Base-by-base conservation (phyloP, 2,797 vertebrate genomes). In the Rhinoraja longicauda region DNA sequence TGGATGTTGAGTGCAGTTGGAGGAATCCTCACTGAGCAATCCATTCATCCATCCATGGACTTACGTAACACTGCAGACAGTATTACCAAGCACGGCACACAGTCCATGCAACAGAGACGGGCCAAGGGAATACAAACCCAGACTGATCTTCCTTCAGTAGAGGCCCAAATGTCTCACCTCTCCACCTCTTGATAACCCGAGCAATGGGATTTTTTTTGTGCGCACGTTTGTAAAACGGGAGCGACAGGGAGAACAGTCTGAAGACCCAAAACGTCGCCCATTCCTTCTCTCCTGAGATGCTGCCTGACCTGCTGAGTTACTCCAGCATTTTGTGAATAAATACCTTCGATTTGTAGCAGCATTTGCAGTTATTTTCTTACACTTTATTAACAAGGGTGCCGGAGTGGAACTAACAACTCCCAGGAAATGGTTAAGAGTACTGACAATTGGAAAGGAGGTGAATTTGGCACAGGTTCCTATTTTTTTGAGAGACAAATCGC, bases 391-490 rank as follows among this genome's bases (percentile, higher is more conserved):
- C n/a, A 36, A 17, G 59, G 19, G 17, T 36, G 32, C 59, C 0
- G n/a, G 64, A 6, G 15, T 32, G 21, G 81, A 84, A 84, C 32
- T 19, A 64, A 29, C 5, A 29, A 86, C 29, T 17, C 26, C 29
- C 15, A 19, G 32, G 29, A 62, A 67, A 88, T 67, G n/a, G 84
- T 88, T 88, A 88, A 88, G 84, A 88, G 32, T 21, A 24, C 62
- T 36, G 84, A 57, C 29, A 86, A n/a, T 26, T 62, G 53, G 10
- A 19, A 88, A n/a, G 29, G 62, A 64, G 84, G 59, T 67, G n/a
- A 64, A 17, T 88, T 64, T 62, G 84, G 32, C 84, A 36, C 59
- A 88, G 59, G 32, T 88, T 88, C 84, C 62, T 15, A 88, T 88
- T 62, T 62, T 17, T 67, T 32, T 9, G 84, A 15, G 84, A 24